A percentile compares a stretch with the other conserved stretches of the same genome.
phyloP scores from a whole-genome alignment of 2,888 invertebrate species.

The Drosophila anomalata region DNA sequence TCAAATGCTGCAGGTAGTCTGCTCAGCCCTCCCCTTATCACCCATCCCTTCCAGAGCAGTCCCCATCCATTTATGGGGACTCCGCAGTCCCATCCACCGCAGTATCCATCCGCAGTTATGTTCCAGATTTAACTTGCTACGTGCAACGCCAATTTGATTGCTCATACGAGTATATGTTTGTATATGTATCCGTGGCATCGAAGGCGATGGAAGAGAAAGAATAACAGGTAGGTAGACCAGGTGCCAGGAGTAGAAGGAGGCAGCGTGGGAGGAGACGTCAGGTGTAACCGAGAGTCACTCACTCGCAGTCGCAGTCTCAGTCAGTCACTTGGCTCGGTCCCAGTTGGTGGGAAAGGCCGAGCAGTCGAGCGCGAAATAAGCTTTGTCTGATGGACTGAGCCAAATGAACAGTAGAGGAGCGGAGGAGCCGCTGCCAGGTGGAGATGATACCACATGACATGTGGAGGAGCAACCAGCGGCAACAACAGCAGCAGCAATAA shows the following conservation, averaged over 20 bases:
- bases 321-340: constrained; percentile 9
- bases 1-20: constrained; percentile 50
- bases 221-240: constrained; percentile 23
- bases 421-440: constrained; percentile 34
- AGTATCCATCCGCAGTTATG: constrained; percentile 52
- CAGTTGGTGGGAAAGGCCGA: constrained; percentile 23
- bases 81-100: too few relatives aligned
- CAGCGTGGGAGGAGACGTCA: not conserved
- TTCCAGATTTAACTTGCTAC: constrained; percentile 52
- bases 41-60: not conserved
- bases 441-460: constrained; percentile 49
- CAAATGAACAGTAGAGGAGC: constrained; percentile 41
- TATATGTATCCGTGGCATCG: constrained; percentile 3
- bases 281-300: constrained; percentile 10
- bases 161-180: constrained; percentile 23
- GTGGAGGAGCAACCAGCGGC: constrained; percentile 36
- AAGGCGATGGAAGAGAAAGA: constrained; percentile 33
- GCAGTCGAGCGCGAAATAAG: constrained; percentile 48
- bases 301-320: constrained; percentile 11
- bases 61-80: constrained; percentile 13
- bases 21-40: not conserved
- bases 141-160: constrained; percentile 62
- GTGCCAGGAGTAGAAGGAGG: not conserved
- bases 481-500: constrained; percentile 26
- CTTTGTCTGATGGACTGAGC: constrained; percentile 63